A percentile compares a stretch with the other conserved stretches of the same genome.
phyloP scores from a whole-genome alignment of 2,797 vertebrate species.

The Mormyrops boulengeri region DNA sequence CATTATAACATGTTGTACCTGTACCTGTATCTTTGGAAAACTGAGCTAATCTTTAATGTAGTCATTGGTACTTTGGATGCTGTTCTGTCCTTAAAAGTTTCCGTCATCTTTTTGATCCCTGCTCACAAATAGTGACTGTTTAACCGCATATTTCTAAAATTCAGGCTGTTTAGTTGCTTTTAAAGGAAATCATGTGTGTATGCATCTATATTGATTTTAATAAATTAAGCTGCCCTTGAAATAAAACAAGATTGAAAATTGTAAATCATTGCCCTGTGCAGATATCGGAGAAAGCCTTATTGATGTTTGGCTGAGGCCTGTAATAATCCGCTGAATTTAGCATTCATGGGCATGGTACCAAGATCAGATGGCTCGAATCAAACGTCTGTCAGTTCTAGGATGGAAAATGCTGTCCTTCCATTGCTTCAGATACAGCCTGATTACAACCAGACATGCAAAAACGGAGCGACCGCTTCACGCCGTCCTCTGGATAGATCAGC shows the following conservation, averaged over 20 bases:
- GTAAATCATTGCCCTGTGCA: background rate
- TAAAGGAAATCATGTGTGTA: background rate
- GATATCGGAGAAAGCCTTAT: background rate
- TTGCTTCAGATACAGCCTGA: constrained; percentile 6
- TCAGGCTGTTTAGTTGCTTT: background rate
- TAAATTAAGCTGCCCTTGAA: background rate
- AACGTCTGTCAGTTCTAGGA: background rate
- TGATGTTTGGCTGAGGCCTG: constrained; percentile 8
- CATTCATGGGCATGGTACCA: background rate
- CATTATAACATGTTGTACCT: background rate
- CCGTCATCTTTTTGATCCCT: background rate
- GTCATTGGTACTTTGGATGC: background rate
- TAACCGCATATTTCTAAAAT: background rate
- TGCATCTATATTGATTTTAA: background rate
- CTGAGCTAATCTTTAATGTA: background rate
- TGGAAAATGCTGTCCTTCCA: background rate
- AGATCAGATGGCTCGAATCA: constrained; percentile 9
- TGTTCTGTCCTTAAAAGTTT: background rate
- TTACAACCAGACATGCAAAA: constrained; percentile 21
- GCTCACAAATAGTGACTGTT: background rate
- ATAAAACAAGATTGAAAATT: background rate
- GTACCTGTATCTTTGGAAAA: background rate
- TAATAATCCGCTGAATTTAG: constrained; percentile 12
- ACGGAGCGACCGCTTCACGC: constrained; percentile 9
- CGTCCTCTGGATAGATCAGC: background rate